Evolutionary conservation across 2,888 invertebrate species (phyloP), one percentile per base, ranked within the genome.

Genomic region (Perdita meconis): DNA sequence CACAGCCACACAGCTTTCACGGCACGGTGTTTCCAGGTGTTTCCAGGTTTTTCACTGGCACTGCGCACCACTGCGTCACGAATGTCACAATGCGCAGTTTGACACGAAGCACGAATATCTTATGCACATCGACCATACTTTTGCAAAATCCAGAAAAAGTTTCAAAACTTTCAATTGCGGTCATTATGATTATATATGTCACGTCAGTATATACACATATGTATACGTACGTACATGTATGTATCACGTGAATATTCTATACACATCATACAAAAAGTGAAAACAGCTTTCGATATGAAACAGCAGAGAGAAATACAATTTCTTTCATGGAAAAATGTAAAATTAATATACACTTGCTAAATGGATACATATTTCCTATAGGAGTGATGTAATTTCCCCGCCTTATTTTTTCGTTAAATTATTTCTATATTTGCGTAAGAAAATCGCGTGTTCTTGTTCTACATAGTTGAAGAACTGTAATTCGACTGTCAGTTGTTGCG

Each of bases 41-140:
- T n/a, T n/a, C n/a, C n/a, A n/a, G n/a, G n/a, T n/a, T n/a, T n/a
- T n/a, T n/a, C n/a, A n/a, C n/a, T n/a, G n/a, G n/a, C n/a, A n/a
- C n/a, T 64, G 83, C 80, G 79, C 64, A 60, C 64, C 13, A 24
- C 64, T 60, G 40, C 51, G 4, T n/a, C n/a, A n/a, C n/a, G n/a
- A n/a, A n/a, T n/a, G 30, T 30, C 30, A 30, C 30, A 30, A 30
- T 30, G 30, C 30, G 30, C 30, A 30, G 30, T 6, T 30, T 30
- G 2, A 30, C 30, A 30, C 24, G n/a, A 51, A 36, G 40, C 12
- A 36, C 60, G 47, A 38, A 3, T 36, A 34, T 8, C n/a, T 56
- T 61, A 70, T 53, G 59, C 64, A 44, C 66, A 78, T 83, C 64
- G 82, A 82, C 78, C 61, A 80, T 30, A 30, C 50, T 16, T 71